Percentiles rank a stretch among this genome's conserved stretches.
phyloP scores from a whole-genome alignment of 2,113 vertebrate genomes.

The Toxotes chatareus region DNA sequence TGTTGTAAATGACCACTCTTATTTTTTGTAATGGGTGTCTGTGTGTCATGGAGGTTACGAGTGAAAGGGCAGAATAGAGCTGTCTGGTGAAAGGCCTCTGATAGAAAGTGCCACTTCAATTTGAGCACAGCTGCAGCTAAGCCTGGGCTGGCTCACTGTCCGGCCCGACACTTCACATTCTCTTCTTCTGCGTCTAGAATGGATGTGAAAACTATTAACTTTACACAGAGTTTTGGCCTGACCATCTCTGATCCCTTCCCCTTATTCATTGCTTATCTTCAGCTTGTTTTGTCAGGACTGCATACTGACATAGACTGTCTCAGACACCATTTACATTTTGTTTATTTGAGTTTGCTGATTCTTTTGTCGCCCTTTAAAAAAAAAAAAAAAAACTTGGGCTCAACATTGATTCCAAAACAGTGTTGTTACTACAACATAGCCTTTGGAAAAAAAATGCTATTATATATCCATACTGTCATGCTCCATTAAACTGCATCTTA shows the following conservation, averaged over 20 bases:
- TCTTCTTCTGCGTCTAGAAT: constrained; percentile 67
- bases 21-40: constrained; percentile 62
- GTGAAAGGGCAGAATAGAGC: constrained; percentile 73
- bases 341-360: constrained; percentile 51
- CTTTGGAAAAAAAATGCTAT: constrained; percentile 4
- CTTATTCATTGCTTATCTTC: constrained; percentile 55
- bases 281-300: constrained; percentile 56
- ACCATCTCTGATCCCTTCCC: constrained; percentile 51
- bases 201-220: constrained; percentile 83
- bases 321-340: constrained; percentile 45
- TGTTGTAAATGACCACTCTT: constrained; percentile 73
- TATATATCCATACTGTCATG: constrained; percentile 11
- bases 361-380: background rate
- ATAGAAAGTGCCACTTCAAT: constrained; percentile 82
- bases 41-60: constrained; percentile 69
- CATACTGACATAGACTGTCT: constrained; percentile 30
- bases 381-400: background rate
- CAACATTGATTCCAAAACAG: constrained; percentile 14
- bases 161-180: constrained; percentile 78
- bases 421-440: background rate
- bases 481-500: constrained; percentile 27
- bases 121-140: constrained; percentile 77
- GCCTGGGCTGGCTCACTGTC: constrained; percentile 73
- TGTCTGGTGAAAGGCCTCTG: constrained; percentile 78
- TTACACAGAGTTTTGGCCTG: constrained; percentile 69